A percentile compares a stretch with the other conserved stretches of the same genome.
These are phyloP conservation scores for Cliona cf. orientalis DNA, from an alignment of 37 sponge, comb jelly and placozoan species.

Conservation along the genomic window DNA sequence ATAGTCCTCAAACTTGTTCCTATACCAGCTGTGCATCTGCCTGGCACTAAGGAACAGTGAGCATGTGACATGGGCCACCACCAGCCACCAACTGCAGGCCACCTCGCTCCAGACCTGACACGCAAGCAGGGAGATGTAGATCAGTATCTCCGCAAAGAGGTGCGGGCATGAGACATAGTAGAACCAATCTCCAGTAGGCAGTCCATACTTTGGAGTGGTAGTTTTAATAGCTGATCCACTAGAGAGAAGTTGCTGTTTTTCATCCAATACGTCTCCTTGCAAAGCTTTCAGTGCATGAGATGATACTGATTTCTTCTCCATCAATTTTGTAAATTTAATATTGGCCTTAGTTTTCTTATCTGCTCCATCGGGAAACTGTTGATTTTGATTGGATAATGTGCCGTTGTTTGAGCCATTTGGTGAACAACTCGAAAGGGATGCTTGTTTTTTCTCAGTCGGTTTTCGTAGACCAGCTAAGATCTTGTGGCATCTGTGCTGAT, in stretches of 20 bases:
- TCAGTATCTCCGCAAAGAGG: conserved; percentile 77
- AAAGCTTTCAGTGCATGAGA: background rate
- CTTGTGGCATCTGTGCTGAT: conserved; percentile 77
- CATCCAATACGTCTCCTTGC: background rate
- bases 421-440: too few species aligned
- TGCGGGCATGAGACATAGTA: conserved; percentile 77
- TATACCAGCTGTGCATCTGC: conserved; percentile 67
- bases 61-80: conserved; percentile 6
- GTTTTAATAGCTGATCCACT: background rate
- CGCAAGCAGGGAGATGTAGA: conserved; percentile 63
- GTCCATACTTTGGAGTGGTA: background rate
- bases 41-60: conserved; percentile 44
- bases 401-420: too few species aligned
- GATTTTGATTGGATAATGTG: too few species aligned
- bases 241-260: background rate
- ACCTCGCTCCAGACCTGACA: background rate
- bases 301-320: too few species aligned
- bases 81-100: conserved; percentile 2
- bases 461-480: conserved; percentile 74
- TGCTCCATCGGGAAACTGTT: too few species aligned
- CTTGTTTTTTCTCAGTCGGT: background rate
- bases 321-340: too few species aligned
- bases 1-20: conserved; percentile 60
- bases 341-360: too few species aligned
- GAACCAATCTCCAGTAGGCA: conserved; percentile 92